Evolutionary conservation across 2,797 vertebrate genomes (phyloP), one percentile per base, ranked within the genome.

Genomic region (Gadopsis bispinosus): DNA sequence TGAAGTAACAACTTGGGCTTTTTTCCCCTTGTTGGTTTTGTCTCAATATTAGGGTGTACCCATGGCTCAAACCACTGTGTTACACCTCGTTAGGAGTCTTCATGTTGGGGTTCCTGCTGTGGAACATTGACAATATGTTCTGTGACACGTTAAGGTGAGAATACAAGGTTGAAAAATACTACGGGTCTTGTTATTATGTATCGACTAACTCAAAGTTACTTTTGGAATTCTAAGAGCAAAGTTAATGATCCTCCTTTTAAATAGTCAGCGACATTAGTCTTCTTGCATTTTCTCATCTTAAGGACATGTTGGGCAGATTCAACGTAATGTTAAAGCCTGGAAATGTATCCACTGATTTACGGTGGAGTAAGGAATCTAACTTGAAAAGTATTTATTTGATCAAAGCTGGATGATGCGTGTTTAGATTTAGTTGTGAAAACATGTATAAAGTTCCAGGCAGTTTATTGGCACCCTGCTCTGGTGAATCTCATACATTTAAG

Each of bases 111-210:
- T 99, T 99, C 91, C 79, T 99, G 10, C 94, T 99, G 59, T 99
- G 98, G 98, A 99, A 99, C 84, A 93, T 99, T 68, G 98, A 99
- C 95, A 99, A 99, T 80, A 96, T 99, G 84, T 96, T 97, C 92
- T 99, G 98, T 91, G 94, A 96, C 80, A 96, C 96, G 60, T 83
- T 98, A 79, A 97, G 98, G 98, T 99, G 85, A 95, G 94, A 35
- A 9, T 6, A 13, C 62, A 17, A 19, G 0, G 9, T 29, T 35
- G 55, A 45, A 48, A 53, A 54, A 26, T 7, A 29, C 1, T 11
- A 8, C 19, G 0, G 0, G 5, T 20, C 7, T 9, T 37, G 14
- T 58, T 71, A 37, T 48, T 54, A 31, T n/a, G 5, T n/a, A 29
- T 53, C 41, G 5, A 66, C 22, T 3, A 55, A n/a, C 29, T n/a